Percentiles rank a stretch among this genome's conserved stretches.
phyloP scores from a whole-genome alignment of 2,113 vertebrate species.

The Silurus asotus region DNA sequence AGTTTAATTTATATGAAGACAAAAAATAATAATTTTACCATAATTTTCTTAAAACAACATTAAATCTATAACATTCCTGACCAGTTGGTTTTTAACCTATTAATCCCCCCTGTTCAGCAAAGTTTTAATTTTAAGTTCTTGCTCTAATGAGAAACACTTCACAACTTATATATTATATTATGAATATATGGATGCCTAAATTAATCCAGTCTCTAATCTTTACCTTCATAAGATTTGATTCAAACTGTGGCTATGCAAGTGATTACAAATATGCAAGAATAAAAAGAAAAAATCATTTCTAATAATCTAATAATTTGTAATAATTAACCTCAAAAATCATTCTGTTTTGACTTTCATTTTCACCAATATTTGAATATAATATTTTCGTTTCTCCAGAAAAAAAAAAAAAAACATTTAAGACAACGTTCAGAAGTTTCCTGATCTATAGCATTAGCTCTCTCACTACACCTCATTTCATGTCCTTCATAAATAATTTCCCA shows the following conservation, averaged over 20 bases:
- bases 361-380: neutral
- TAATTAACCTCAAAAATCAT: neutral
- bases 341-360: neutral
- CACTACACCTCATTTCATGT: neutral
- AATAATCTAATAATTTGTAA: neutral
- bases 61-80: neutral
- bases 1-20: too few relatives aligned
- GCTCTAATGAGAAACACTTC: neutral
- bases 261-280: neutral
- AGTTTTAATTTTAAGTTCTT: neutral
- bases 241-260: neutral
- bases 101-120: neutral
- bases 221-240: neutral
- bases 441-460: neutral
- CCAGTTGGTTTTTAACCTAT: neutral
- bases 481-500: neutral
- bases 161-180: too few relatives aligned
- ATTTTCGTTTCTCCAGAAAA: neutral
- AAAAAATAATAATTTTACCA: too few relatives aligned
- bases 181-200: too few relatives aligned
- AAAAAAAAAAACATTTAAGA: neutral
- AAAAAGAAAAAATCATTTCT: neutral
- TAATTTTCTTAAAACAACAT: neutral
- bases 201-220: neutral
- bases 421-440: neutral